Evolutionary conservation across 2,113 vertebrate species (phyloP).

Genomic region (Ictalurus furcatus): DNA sequence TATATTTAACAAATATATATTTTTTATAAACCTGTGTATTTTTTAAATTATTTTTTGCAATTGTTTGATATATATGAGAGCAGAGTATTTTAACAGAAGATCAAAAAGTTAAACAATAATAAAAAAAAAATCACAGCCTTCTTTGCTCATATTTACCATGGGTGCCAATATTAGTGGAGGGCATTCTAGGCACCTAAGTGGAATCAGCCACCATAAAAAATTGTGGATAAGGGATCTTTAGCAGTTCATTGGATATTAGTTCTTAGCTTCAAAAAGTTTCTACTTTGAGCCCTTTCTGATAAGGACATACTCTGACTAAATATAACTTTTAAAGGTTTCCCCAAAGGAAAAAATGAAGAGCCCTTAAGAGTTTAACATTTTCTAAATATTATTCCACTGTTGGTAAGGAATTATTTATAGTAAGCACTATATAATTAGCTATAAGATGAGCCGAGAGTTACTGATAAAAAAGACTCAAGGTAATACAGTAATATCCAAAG

Average conservation of each 20-base stretch:
- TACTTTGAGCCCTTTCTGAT: neutral
- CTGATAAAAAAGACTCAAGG: neutral
- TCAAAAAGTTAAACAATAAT: no score
- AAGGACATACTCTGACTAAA: neutral
- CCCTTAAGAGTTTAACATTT: neutral
- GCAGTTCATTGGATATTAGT: neutral
- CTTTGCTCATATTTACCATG: no score
- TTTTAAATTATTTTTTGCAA: no score
- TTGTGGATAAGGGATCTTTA: neutral
- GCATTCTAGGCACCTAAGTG: neutral
- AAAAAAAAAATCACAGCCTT: no score
- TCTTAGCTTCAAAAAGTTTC: neutral
- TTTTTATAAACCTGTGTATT: no score
- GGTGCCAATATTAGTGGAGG: no score
- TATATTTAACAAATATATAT: no score
- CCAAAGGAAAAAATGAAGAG: neutral
- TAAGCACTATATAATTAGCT: neutral
- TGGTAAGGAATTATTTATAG: slow-evolving; percentile 1
- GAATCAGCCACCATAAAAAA: neutral
- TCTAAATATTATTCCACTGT: neutral
- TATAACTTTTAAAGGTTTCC: neutral
- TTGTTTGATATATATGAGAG: no score
- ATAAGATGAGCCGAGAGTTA: neutral
- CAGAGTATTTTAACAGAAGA: no score
- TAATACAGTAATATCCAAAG: neutral